Percentiles rank a stretch among this genome's conserved stretches.
Conservation (phyloP, 1,140 invertebrate species). For the Orius insidiosus region DNA sequence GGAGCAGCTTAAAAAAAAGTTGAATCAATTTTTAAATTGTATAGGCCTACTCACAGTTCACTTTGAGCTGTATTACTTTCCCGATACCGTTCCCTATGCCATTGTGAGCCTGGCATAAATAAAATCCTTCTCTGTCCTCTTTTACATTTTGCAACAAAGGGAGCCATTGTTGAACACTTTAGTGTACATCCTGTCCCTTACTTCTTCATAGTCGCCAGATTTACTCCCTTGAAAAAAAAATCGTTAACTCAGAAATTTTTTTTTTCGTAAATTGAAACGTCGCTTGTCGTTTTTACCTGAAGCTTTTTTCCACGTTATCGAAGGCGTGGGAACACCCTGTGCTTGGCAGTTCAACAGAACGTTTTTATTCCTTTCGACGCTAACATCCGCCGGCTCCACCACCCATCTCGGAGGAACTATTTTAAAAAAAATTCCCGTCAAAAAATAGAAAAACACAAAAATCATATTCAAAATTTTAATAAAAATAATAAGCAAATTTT, state of each 20-base stretch:
- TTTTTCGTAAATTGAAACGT: conserved; percentile 1
- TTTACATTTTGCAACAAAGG: conserved; percentile 52
- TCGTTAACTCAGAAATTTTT: too few species aligned
- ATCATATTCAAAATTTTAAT: conserved; percentile 11
- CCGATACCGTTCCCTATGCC: conserved; percentile 61
- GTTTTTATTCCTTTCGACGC: conserved; percentile 56
- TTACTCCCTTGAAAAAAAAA: conserved; percentile 39
- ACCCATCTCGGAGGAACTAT: conserved; percentile 74
- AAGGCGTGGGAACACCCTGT: conserved; percentile 63
- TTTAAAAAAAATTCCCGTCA: conserved; percentile 14
- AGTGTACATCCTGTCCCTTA: conserved; percentile 47
- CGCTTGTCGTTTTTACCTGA: conserved; percentile 34
- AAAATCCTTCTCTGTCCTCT: conserved; percentile 60
- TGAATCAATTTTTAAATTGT: neutral
- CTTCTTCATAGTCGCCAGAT: conserved; percentile 55
- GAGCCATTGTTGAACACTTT: conserved; percentile 52
- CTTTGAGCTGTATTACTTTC: conserved; percentile 56
- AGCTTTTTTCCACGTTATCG: conserved; percentile 67
- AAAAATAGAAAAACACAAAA: neutral
- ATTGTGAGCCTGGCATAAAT: conserved; percentile 70
- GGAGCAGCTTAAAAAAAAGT: conserved; percentile 37
- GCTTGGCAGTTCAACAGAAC: conserved; percentile 67
- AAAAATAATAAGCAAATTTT: conserved; percentile 16
- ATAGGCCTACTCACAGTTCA: conserved; percentile 43
- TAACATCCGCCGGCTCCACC: conserved; percentile 59